Conservation (phyloP, 2,888 invertebrate species). For the Bombylius discolor region DNA sequence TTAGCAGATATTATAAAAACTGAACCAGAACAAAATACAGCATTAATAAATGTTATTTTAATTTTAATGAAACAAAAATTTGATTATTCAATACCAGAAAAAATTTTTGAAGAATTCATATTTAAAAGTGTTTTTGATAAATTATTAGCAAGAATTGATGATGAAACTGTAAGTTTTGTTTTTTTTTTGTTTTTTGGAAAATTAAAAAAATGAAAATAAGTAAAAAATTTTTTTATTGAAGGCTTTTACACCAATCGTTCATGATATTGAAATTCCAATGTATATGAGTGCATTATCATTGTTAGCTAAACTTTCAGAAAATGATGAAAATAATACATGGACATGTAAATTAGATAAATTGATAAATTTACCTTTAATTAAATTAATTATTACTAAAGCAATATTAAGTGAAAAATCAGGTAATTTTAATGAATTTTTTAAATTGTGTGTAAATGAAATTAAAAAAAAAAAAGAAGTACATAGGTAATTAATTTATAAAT, state of each 20-base stretch:
- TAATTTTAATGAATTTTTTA: neutral
- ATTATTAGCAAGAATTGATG: neutral
- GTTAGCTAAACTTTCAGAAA: neutral
- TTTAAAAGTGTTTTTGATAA: neutral
- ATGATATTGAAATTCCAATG: conserved; percentile 1
- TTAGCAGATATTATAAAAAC: conserved; percentile 2
- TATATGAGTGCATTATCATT: conserved; percentile 4
- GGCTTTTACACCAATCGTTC: neutral
- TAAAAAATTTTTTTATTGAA: neutral
- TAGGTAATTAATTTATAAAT: too few relatives aligned
- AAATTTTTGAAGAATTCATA: neutral
- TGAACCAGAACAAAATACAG: conserved; percentile 2
- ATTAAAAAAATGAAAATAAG: too few relatives aligned
- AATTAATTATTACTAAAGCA: conserved; percentile 9
- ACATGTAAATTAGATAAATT: neutral
- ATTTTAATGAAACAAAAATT: neutral
- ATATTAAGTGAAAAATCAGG: conserved; percentile 6
- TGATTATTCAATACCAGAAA: neutral
- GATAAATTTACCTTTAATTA: conserved; percentile 3
- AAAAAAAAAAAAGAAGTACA: too few relatives aligned
- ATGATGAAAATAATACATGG: neutral
- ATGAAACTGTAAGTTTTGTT: neutral
- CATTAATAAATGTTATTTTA: conserved; percentile 6
- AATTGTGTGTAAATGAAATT: too few relatives aligned
- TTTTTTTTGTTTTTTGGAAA: too few relatives aligned